These are phyloP conservation scores for Ceratina japonica DNA, from an alignment of 1,140 invertebrate genomes.

Conservation along the genomic window DNA sequence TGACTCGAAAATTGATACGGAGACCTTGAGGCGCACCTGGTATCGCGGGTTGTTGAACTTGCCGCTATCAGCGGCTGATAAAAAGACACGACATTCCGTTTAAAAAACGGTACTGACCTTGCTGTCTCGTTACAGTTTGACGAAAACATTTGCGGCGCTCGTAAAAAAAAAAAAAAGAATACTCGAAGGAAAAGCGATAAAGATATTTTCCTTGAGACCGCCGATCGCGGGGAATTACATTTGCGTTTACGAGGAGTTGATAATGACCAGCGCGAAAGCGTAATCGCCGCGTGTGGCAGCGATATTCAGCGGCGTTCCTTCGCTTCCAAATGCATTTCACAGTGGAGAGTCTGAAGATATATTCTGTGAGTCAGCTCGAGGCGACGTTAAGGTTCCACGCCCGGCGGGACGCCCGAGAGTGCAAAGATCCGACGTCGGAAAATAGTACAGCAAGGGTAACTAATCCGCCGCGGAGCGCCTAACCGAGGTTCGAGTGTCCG, in stretches of 20 bases:
- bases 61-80: conserved; percentile 13
- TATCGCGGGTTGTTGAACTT: conserved; percentile 4
- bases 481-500: conserved; percentile 44
- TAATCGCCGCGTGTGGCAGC: too few species aligned
- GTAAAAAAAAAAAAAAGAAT: neutral
- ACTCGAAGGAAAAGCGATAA: neutral
- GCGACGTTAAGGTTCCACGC: conserved; percentile 53
- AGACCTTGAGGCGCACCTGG: neutral
- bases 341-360: conserved; percentile 31
- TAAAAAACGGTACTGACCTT: neutral
- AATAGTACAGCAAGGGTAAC: conserved; percentile 44
- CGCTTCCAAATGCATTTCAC: conserved; percentile 17
- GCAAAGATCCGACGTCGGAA: conserved; percentile 41
- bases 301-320: neutral
- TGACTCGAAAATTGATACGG: neutral
- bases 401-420: conserved; percentile 46
- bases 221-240: too few species aligned
- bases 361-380: conserved; percentile 43
- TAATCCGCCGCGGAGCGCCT: conserved; percentile 39
- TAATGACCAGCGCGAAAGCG: too few species aligned
- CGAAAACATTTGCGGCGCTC: neutral
- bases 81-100: conserved; percentile 20
- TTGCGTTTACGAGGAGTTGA: too few species aligned
- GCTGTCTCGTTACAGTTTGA: neutral
- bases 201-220: too few species aligned